Evolutionary conservation across 2,113 vertebrate genomes (phyloP), one percentile per base, ranked within the genome.

Genomic region (Himantopus leucocephalus): DNA sequence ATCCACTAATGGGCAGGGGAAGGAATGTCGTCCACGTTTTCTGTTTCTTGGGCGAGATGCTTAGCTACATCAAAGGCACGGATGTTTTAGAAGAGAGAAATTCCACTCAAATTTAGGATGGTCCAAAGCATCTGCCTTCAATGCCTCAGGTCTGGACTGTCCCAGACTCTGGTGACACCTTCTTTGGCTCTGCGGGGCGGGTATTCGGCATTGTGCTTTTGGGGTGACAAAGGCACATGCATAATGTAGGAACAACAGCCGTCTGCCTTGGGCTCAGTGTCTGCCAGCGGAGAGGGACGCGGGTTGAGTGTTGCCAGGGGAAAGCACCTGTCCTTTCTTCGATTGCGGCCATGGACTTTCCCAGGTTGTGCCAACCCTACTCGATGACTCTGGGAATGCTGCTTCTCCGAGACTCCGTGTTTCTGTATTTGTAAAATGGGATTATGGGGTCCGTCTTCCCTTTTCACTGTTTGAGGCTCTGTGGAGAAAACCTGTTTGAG

Each of bases 401-500:
- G 27, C n/a, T 85, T 34, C 45, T 60, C 56, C 9, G 0, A n/a
- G n/a, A 22, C 13, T 47, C 24, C 39, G 29, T 1, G 0, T 59
- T 74, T 60, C 30, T 43, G 15, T 43, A 0, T 30, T 18, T 63
- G 24, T 67, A 17, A 55, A 35, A 55, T 6, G 17, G 41, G 32
- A 23, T 72, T 41, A 4, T 1, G 4, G 9, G 29, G 14, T 29
- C 35, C 18, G 26, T 35, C 77, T 39, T 35, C 63, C 14, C 20
- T 27, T 34, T 37, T 21, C 67, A 8, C 29, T 41, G 6, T n/a
- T 41, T 19, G 14, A 16, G 8, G 64, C 29, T 29, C 34, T 20
- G 7, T 35, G 34, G n/a, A 76, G 74, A 41, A 58, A 63, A 39
- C 35, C 35, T 20, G 8, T n/a, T 39, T 5, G 10, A 66, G n/a